These are phyloP conservation scores for Rhea americana DNA, from an alignment of 2,113 vertebrate species.

Conservation along the genomic window DNA sequence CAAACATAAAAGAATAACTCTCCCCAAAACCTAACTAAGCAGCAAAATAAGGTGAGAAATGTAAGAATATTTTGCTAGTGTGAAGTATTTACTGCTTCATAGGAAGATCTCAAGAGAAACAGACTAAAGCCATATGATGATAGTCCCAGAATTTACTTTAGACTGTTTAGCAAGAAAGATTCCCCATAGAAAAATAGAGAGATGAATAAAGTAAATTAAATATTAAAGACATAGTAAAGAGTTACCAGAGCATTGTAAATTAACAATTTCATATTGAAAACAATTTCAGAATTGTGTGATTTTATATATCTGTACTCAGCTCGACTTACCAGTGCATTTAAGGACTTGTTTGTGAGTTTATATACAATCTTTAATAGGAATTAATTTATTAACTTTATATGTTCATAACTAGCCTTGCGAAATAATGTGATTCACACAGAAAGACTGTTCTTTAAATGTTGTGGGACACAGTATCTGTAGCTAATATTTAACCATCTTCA, in stretches of 20 bases:
- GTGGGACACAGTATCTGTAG: not conserved
- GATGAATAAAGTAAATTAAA: not conserved
- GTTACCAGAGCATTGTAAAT: not conserved
- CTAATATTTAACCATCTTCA: not conserved
- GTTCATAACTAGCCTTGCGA: not conserved
- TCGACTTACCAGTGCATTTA: not conserved
- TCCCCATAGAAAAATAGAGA: not conserved
- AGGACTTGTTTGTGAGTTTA: not conserved
- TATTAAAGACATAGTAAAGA: not conserved
- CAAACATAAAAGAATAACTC: slow-evolving; percentile 15
- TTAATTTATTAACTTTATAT: not conserved
- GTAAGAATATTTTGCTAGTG: slow-evolving; percentile 12
- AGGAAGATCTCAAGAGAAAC: slow-evolving; percentile 19
- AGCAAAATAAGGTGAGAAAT: slow-evolving; percentile 20
- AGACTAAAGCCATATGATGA: not conserved
- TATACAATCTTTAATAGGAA: not conserved
- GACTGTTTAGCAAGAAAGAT: not conserved
- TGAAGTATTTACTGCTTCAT: slow-evolving; percentile 42
- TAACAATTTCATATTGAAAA: not conserved
- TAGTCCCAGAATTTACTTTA: slow-evolving; percentile 1
- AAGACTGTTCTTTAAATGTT: not conserved
- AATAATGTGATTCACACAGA: not conserved
- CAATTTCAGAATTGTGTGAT: not conserved
- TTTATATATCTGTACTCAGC: not conserved
- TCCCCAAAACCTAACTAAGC: slow-evolving; percentile 5